Percentiles rank a stretch among this genome's conserved stretches.
phyloP scores from a whole-genome alignment of 2,888 invertebrate species.

The Leucophenga maculata region DNA sequence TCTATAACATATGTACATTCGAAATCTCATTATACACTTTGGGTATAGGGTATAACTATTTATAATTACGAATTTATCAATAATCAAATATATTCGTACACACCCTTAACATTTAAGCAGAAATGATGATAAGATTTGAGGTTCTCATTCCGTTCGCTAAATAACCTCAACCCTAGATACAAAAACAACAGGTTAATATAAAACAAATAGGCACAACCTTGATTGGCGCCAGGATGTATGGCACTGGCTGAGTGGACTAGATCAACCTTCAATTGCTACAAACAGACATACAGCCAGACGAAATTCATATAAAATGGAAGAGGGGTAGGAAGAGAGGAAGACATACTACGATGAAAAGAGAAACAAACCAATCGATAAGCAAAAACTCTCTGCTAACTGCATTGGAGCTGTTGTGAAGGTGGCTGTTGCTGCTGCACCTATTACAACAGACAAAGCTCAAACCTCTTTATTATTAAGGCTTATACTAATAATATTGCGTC shows the following conservation, averaged over 20 bases:
- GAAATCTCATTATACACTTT: too few species aligned
- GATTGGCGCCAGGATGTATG: slow-evolving; percentile 17
- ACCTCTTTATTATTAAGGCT: slow-evolving; percentile 43
- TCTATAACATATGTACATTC: too few species aligned
- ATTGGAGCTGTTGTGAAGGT: neutral
- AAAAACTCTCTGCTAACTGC: slow-evolving; percentile 23
- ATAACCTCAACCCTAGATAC: slow-evolving; percentile 8
- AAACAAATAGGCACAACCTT: slow-evolving; percentile 1
- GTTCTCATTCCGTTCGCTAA: neutral
- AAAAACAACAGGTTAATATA: neutral
- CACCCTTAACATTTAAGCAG: neutral
- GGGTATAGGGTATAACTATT: too few species aligned
- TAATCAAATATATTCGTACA: too few species aligned
- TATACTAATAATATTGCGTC: neutral
- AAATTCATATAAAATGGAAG: neutral
- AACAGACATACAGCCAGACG: neutral
- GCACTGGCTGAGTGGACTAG: neutral
- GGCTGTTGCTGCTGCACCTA: slow-evolving; percentile 2
- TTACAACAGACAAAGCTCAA: slow-evolving; percentile 39
- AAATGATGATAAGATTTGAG: neutral
- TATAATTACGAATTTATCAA: too few species aligned
- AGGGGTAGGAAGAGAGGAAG: neutral
- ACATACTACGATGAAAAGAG: neutral
- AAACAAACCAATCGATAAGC: slow-evolving; percentile 52
- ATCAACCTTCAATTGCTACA: slow-evolving; percentile 12